Evolutionary conservation across 2,113 vertebrate species (phyloP), one percentile per base, ranked within the genome.

Genomic region (Cervus canadensis): DNA sequence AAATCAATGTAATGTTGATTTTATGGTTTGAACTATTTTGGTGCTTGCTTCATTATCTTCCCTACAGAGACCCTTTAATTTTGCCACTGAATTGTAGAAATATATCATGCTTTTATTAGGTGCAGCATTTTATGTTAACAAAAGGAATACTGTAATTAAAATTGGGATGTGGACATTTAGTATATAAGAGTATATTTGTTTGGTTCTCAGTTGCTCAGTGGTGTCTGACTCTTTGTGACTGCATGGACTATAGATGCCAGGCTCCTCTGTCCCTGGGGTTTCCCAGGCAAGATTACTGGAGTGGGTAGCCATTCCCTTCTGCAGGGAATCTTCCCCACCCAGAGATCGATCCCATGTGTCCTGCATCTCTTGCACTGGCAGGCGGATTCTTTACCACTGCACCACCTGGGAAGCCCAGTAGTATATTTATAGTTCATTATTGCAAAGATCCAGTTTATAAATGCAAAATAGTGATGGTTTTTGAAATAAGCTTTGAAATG

Each of bases 1-100:
- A 97, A 95, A 95, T 86, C 25, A 62, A 7, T 89, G 54, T 57
- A n/a, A 82, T 74, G 83, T 93, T 57, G 23, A 60, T 26, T n/a
- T 93, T 93, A 60, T 95, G 97, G 52, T 82, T 97, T 96, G 30
- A 91, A 87, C 62, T 92, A 95, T 59, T 54, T 97, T 98, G n/a
- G 83, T 98, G 94, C 96, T 97, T 98, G 82, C 89, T 98, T 98
- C 78, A n/a, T 87, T 98, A 95, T 76, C 28, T 88, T 7, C 91
- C 97, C 92, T 98, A 96, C 64, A 36, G 4, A 98, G 94, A 93
- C 94, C 8, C 8, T 96, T 98, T 95, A 52, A 36, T 97, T 97
- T 98, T 98, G 90, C 33, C 74, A 59, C 45, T 54, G 74, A 96
- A 2, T 79, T 87, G 1, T 92, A 36, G 60, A 98, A 88, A 56